Conservation (phyloP, 2,797 vertebrate species). For the Babyrousa celebensis region DNA sequence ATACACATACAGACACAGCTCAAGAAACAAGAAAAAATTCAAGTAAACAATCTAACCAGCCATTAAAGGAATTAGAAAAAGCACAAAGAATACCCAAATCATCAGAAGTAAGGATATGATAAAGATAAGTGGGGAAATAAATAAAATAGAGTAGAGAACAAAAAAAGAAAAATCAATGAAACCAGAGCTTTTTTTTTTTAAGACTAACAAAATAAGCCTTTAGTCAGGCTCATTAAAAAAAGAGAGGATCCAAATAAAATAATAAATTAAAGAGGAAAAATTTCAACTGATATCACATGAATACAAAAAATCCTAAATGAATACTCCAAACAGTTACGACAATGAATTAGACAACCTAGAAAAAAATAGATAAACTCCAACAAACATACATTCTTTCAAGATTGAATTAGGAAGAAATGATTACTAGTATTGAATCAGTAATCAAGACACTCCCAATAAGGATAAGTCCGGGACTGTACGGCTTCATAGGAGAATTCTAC, state of each 20-base stretch:
- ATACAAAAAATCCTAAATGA: background rate
- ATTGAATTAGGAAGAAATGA: background rate
- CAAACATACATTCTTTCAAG: background rate
- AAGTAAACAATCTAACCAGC: background rate
- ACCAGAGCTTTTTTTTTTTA: background rate
- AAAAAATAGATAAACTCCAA: background rate
- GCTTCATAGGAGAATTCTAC: background rate
- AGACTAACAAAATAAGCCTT: background rate
- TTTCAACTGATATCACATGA: background rate
- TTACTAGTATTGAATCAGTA: background rate
- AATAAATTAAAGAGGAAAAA: background rate
- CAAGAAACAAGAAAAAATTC: background rate
- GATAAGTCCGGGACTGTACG: background rate
- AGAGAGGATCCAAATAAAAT: background rate
- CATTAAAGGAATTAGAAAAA: background rate
- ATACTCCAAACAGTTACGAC: background rate
- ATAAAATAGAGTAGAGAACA: background rate
- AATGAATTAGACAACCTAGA: background rate
- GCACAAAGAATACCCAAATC: background rate
- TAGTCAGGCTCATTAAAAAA: background rate
- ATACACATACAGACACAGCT: background rate
- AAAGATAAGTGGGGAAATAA: background rate
- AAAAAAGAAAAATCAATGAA: background rate
- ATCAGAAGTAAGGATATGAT: background rate
- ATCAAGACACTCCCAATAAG: background rate